These are phyloP conservation scores for Poeciliopsis infans DNA, from an alignment of 2,797 vertebrate species.

Conservation along the genomic window DNA sequence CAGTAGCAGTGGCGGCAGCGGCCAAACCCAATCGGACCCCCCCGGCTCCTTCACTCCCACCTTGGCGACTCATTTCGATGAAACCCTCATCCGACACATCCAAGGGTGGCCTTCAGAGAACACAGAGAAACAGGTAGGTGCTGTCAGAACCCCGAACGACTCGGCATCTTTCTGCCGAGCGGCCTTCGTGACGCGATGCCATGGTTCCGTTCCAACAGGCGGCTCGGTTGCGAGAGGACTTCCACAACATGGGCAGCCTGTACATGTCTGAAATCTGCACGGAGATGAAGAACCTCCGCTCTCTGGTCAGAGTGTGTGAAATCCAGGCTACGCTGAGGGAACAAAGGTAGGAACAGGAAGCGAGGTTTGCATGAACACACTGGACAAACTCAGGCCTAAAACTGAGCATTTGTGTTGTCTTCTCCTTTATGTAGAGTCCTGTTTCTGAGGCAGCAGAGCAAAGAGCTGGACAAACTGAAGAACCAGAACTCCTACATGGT, in stretches of 20 bases:
- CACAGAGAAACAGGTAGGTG: conserved; percentile 93
- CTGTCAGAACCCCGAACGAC: not conserved
- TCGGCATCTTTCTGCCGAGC: not conserved
- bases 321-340: conserved; percentile 99
- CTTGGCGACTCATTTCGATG: conserved; percentile 95
- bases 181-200: not conserved
- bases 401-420: not conserved
- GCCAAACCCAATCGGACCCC: conserved; percentile 78
- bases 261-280: conserved; percentile 99
- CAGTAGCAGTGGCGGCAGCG: conserved; percentile 33
- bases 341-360: conserved; percentile 86
- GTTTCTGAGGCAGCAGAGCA: conserved; percentile 99
- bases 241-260: conserved; percentile 97
- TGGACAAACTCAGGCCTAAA: not conserved
- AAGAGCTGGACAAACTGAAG: conserved; percentile 99
- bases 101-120: conserved; percentile 99
- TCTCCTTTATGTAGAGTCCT: conserved; percentile 85
- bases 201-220: conserved; percentile 76
- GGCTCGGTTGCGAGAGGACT: conserved; percentile 93
- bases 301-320: conserved; percentile 98
- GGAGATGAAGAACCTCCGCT: conserved; percentile 99
- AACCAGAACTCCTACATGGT: conserved; percentile 99
- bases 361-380: not conserved
- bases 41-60: conserved; percentile 91
- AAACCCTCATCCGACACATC: conserved; percentile 97